Conservation (phyloP, 1,140 invertebrate genomes). For the Hydropsyche tenuis region DNA sequence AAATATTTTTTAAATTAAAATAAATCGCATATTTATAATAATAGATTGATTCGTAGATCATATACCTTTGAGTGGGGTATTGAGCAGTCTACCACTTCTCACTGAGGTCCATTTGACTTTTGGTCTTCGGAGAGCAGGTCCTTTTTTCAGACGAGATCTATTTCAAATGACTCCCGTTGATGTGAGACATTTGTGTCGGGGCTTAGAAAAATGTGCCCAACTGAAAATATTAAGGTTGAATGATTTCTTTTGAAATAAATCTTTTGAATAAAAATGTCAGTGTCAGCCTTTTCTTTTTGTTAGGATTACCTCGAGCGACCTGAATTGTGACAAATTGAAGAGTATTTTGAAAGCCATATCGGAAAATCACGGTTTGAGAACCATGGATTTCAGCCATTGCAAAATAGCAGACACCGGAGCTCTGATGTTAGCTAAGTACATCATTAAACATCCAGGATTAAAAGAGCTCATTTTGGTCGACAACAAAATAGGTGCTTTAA, state of each 20-base stretch:
- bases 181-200: conserved; percentile 26
- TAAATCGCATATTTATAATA: background rate
- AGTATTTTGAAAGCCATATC: conserved; percentile 58
- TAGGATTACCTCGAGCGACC: conserved; percentile 61
- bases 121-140: conserved; percentile 17
- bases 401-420: conserved; percentile 60
- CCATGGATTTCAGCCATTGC: conserved; percentile 62
- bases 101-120: conserved; percentile 41
- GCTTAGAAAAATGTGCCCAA: conserved; percentile 25
- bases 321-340: conserved; percentile 61
- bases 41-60: conserved; percentile 41
- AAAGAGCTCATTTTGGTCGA: conserved; percentile 57
- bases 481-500: conserved; percentile 58
- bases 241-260: background rate
- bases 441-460: conserved; percentile 56
- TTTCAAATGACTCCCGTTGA: conserved; percentile 34
- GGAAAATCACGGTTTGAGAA: conserved; percentile 54
- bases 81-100: conserved; percentile 42
- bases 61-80: conserved; percentile 42
- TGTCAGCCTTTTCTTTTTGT: background rate
- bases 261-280: background rate
- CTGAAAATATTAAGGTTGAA: conserved; percentile 26
- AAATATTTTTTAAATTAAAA: background rate
- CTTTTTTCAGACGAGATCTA: conserved; percentile 29
- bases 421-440: conserved; percentile 58